Evolutionary conservation across 1,140 invertebrate genomes (phyloP).

Genomic region (Meloidogyne hapla): DNA sequence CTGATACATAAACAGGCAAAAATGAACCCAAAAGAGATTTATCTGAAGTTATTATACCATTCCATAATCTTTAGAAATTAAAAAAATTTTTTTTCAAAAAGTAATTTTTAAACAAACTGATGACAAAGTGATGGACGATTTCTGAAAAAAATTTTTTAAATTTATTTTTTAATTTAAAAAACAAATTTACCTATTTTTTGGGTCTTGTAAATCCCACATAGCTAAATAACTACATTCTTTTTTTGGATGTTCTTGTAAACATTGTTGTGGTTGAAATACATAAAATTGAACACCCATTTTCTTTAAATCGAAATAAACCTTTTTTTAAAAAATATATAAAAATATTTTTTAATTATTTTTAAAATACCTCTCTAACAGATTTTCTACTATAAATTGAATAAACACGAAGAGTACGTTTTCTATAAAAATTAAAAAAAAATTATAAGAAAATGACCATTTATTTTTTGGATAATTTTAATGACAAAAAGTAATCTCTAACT

Average conservation of each 20-base stretch:
- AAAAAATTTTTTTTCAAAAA: not conserved
- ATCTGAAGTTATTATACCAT: not conserved
- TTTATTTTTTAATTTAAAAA: not conserved
- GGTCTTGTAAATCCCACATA: conserved; percentile 62
- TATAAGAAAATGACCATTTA: too few species aligned
- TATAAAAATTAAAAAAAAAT: conserved; percentile 27
- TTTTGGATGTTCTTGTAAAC: conserved; percentile 40
- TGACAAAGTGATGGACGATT: conserved; percentile 34
- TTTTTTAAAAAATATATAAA: not conserved
- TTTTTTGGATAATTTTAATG: too few species aligned
- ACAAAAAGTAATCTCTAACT: too few species aligned
- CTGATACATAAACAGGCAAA: conserved; percentile 4
- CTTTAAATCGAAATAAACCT: conserved; percentile 37
- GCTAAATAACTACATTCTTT: conserved; percentile 54
- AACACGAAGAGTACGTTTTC: conserved; percentile 58
- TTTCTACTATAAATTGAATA: conserved; percentile 58
- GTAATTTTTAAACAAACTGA: conserved; percentile 13
- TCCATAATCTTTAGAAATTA: not conserved
- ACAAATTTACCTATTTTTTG: conserved; percentile 40
- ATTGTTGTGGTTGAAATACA: conserved; percentile 52
- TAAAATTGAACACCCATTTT: conserved; percentile 57
- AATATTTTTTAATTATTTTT: not conserved
- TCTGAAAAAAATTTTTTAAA: not conserved
- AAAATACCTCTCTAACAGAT: conserved; percentile 3
- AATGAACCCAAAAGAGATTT: conserved; percentile 15